Evolutionary conservation across 2,113 vertebrate genomes (phyloP), one percentile per base, ranked within the genome.

Genomic region (Melanerpes aurifrons): DNA sequence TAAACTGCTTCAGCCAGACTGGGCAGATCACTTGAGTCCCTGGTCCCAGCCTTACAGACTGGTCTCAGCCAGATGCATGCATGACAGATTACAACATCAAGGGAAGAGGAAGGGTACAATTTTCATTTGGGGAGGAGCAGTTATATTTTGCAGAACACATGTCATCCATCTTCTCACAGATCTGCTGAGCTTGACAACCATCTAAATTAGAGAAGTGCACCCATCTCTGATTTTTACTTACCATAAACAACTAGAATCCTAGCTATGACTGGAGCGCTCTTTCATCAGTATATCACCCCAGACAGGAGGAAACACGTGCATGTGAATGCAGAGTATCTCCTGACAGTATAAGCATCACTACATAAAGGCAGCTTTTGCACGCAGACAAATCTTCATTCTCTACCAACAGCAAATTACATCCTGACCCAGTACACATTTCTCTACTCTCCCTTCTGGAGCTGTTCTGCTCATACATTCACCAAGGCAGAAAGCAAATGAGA

Each of bases 21-120:
- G 53, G 43, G 31, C 26, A 62, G 47, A 72, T 43, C n/a, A 9
- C 19, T 53, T 5, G 7, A 37, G 24, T 8, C 62, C 24, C 7
- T 21, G 19, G 4, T 7, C 31, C 56, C 9, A 5, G 28, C 18
- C 25, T 45, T 25, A 87, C 21, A 53, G 50, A 24, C 8, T 25
- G 19, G 5, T 9, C 31, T 47, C 9, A 5, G 28, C 15, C 20
- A 87, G 3, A 26, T 12, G 0, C 0, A 3, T 1, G 5, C 21
- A 4, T 4, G 61, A 17, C 48, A 69, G 28, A 35, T 29, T 17
- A 6, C 0, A 77, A 59, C 9, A 7, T 2, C 6, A 1, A 29
- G 18, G 76, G 26, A 64, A 81, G 29, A 61, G 21, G 21, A 57
- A 62, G 29, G 16, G 15, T 4, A 3, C 0, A 0, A 10, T 6